Percentiles rank a stretch among this genome's conserved stretches.
These are phyloP conservation scores for Piaya cayana DNA, from an alignment of 2,113 vertebrate genomes.

Conservation along the genomic window DNA sequence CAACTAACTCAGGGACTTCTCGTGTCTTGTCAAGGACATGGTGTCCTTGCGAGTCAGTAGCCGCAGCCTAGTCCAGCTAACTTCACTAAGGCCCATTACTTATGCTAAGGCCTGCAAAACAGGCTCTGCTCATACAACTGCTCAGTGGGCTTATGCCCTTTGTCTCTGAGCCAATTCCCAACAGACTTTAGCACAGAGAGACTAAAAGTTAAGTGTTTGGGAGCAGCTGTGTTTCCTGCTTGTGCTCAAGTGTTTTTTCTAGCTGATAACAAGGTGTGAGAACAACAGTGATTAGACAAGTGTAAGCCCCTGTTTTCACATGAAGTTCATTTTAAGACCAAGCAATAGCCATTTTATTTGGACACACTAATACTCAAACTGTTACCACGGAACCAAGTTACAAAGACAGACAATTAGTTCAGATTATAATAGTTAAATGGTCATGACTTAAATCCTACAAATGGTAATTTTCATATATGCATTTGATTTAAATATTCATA, in stretches of 20 bases:
- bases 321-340: constrained; percentile 13
- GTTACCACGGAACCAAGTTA: not conserved
- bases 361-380: not conserved
- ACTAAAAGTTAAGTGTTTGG: not conserved
- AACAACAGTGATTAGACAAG: not conserved
- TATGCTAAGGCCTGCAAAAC: too few relatives aligned
- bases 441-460: not conserved
- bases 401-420: constrained; percentile 6
- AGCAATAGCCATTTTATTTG: not conserved
- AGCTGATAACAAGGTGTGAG: not conserved
- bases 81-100: too few relatives aligned
- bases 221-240: not conserved
- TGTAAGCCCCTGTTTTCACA: not conserved
- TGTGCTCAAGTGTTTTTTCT: not conserved
- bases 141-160: too few relatives aligned
- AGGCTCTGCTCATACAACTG: too few relatives aligned
- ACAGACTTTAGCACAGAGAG: not conserved
- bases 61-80: too few relatives aligned
- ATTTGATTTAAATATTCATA: not conserved
- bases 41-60: too few relatives aligned
- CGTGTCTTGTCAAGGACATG: too few relatives aligned
- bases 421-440: not conserved
- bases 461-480: not conserved
- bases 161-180: too few relatives aligned
- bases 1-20: too few relatives aligned